Evolutionary conservation across 2,113 vertebrate genomes (phyloP).

Genomic region (Danionella cerebrum): DNA sequence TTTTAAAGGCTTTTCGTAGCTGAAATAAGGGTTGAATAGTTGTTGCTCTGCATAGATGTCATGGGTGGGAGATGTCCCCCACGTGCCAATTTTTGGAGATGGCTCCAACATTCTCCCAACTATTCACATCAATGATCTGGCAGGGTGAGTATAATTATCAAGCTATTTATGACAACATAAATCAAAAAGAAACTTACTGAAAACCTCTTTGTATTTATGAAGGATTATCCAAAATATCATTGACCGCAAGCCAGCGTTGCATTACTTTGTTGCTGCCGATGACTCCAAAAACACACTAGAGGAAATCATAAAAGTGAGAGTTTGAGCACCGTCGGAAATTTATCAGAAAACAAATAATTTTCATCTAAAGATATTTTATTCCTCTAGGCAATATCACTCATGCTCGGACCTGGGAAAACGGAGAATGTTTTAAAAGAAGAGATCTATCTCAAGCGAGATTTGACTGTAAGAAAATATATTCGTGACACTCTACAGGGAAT

Average conservation of each 20-base stretch:
- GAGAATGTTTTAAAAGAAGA: slow-evolving; percentile 67
- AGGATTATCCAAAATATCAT: slow-evolving; percentile 83
- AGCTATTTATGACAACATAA: background rate
- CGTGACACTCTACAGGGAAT: background rate
- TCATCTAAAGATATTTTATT: background rate
- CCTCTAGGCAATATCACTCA: slow-evolving; percentile 68
- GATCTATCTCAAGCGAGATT: slow-evolving; percentile 67
- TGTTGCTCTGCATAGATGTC: slow-evolving; percentile 52
- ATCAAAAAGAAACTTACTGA: background rate
- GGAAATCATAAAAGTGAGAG: slow-evolving; percentile 75
- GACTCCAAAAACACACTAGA: slow-evolving; percentile 66
- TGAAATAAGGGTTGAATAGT: background rate
- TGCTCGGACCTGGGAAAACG: slow-evolving; percentile 73
- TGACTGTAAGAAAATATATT: slow-evolving; percentile 66
- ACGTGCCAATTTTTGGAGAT: slow-evolving; percentile 76
- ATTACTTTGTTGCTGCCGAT: slow-evolving; percentile 82
- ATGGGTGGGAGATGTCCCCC: slow-evolving; percentile 71
- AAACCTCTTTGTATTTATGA: slow-evolving; percentile 14
- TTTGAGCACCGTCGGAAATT: no score
- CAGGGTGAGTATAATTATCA: slow-evolving; percentile 61
- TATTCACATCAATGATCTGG: slow-evolving; percentile 83
- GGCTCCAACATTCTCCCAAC: slow-evolving; percentile 77
- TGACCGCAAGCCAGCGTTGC: slow-evolving; percentile 62
- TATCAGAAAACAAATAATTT: background rate
- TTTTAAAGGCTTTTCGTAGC: no score